Percentiles rank a stretch among this genome's conserved stretches.
Conservation (phyloP, 1,140 invertebrate species). For the Tenebrio molitor region DNA sequence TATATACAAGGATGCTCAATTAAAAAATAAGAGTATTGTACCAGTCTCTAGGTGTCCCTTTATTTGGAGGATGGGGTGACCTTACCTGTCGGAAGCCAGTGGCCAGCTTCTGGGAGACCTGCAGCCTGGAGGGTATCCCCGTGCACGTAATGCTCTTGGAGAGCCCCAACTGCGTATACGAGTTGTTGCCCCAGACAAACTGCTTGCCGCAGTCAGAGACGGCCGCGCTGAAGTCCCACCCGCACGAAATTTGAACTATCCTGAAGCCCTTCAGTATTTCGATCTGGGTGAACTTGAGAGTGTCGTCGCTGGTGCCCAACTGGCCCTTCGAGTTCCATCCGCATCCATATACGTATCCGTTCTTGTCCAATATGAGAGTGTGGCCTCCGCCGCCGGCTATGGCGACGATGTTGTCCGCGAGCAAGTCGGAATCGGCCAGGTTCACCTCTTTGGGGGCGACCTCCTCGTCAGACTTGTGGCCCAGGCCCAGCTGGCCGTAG, state of each 20-base stretch:
- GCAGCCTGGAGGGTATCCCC: slow-evolving; percentile 66
- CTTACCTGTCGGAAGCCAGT: slow-evolving; percentile 61
- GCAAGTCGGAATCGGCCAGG: slow-evolving; percentile 65
- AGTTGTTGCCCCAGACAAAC: slow-evolving; percentile 84
- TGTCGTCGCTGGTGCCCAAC: slow-evolving; percentile 73
- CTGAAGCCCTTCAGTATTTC: slow-evolving; percentile 70
- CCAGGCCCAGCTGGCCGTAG: slow-evolving; percentile 84
- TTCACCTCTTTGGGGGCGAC: slow-evolving; percentile 71
- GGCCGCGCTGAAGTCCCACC: slow-evolving; percentile 80
- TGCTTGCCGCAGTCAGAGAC: slow-evolving; percentile 75
- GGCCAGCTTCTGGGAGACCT: slow-evolving; percentile 64
- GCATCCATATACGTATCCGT: slow-evolving; percentile 82
- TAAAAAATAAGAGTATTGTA: too few relatives aligned
- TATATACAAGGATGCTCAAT: too few relatives aligned
- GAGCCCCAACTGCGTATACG: slow-evolving; percentile 79
- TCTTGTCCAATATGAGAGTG: slow-evolving; percentile 75
- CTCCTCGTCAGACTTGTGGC: slow-evolving; percentile 76
- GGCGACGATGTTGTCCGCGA: slow-evolving; percentile 69
- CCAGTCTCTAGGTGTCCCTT: too few relatives aligned
- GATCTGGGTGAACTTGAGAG: slow-evolving; percentile 69
- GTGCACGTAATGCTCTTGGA: slow-evolving; percentile 68
- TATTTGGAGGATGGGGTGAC: too few relatives aligned
- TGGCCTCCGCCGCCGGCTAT: slow-evolving; percentile 85
- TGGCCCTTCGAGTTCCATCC: slow-evolving; percentile 91
- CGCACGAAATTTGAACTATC: slow-evolving; percentile 75